Evolutionary conservation across 2,888 invertebrate genomes (phyloP).

Genomic region (Deilephila porcellus): DNA sequence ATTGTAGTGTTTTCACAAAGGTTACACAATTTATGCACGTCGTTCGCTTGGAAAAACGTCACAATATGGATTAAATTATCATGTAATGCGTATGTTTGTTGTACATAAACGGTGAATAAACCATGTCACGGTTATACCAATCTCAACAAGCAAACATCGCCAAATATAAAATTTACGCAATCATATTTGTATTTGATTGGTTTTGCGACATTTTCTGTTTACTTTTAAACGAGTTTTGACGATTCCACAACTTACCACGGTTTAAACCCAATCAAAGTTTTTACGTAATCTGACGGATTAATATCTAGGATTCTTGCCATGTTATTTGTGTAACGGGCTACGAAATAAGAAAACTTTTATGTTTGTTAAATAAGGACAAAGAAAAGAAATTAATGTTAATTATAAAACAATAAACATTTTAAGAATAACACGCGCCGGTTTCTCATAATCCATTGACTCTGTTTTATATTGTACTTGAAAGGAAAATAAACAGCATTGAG

Average conservation of each 20-base stretch:
- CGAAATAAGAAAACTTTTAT: background rate
- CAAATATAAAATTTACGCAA: slow-evolving; percentile 29
- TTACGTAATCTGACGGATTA: slow-evolving; percentile 53
- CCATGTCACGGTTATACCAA: background rate
- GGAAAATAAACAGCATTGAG: background rate
- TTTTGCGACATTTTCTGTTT: slow-evolving; percentile 75
- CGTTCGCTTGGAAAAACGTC: background rate
- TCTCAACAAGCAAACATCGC: slow-evolving; percentile 24
- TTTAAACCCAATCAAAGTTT: slow-evolving; percentile 83
- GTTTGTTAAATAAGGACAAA: too few relatives aligned
- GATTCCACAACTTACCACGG: slow-evolving; percentile 66
- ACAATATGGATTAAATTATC: background rate
- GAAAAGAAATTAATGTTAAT: too few relatives aligned
- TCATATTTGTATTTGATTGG: slow-evolving; percentile 67
- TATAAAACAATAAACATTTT: too few relatives aligned
- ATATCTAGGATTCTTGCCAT: background rate
- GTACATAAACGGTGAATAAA: slow-evolving; percentile 8
- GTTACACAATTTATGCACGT: background rate
- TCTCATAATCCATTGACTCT: background rate
- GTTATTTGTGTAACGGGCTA: background rate
- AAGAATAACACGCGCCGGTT: too few relatives aligned
- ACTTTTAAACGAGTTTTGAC: slow-evolving; percentile 82
- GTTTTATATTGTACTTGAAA: background rate
- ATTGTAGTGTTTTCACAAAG: background rate
- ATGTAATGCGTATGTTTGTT: background rate